phyloP scores from a whole-genome alignment of 2,888 invertebrate genomes.

The Agrotis clavis region DNA sequence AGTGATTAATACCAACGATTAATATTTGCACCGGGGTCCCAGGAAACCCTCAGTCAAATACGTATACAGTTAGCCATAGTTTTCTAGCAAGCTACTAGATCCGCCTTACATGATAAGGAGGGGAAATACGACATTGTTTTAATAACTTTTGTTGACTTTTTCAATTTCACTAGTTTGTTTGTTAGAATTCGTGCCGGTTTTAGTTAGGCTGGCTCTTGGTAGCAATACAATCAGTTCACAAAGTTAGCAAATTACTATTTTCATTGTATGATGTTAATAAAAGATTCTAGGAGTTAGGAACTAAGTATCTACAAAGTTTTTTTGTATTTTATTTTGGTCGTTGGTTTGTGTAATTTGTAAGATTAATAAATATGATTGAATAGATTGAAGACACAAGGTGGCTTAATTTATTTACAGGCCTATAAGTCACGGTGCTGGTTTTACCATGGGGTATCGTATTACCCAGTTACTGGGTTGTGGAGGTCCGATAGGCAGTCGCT shows the following conservation, averaged over 20 bases:
- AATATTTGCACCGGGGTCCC: background rate
- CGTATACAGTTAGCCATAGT: background rate
- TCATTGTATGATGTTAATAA: background rate
- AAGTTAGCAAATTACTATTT: slow-evolving; percentile 11
- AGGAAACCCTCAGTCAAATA: too few relatives aligned
- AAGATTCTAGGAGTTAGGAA: background rate
- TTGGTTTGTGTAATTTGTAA: too few relatives aligned
- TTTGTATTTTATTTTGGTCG: too few relatives aligned
- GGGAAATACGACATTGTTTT: slow-evolving; percentile 1
- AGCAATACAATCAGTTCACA: background rate
- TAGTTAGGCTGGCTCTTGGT: background rate
- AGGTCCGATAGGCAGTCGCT: too few relatives aligned
- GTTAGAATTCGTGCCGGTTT: slow-evolving; percentile 32
- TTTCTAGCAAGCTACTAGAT: background rate
- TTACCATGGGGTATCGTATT: too few relatives aligned
- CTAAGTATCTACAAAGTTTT: background rate
- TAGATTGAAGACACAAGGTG: too few relatives aligned
- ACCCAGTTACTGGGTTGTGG: too few relatives aligned
- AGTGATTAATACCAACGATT: too few relatives aligned
- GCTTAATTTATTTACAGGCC: too few relatives aligned
- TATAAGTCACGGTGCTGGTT: too few relatives aligned
- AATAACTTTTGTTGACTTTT: slow-evolving; percentile 26
- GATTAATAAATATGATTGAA: too few relatives aligned
- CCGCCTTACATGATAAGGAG: background rate
- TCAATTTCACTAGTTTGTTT: slow-evolving; percentile 21